Evolutionary conservation across 2,113 vertebrate species (phyloP), one percentile per base, ranked within the genome.

Genomic region (Sylvia atricapilla): DNA sequence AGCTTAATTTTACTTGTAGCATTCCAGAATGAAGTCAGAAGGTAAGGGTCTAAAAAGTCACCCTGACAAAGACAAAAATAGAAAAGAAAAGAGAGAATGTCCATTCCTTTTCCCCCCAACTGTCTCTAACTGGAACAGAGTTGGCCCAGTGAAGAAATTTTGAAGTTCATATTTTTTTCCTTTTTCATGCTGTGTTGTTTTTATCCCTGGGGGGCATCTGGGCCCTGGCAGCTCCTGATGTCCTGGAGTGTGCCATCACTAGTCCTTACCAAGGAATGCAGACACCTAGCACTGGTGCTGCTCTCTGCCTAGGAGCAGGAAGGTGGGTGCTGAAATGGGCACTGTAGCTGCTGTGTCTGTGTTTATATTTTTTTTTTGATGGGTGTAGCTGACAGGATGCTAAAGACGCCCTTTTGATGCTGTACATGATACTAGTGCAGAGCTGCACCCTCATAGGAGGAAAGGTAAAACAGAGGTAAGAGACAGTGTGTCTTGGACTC

Each of bases 21-120:
- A 2, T 91, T 93, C 74, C 72, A 74, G 43, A 82, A n/a, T 64
- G 31, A 73, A 85, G 81, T 95, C 80, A 85, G 52, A 94, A 87
- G 80, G 73, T 92, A 67, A 95, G 39, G 33, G 37, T 86, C 60
- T 62, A 89, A 93, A 59, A 76, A 35, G 55, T 70, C 9, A 16
- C 3, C 0, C 49, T 84, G 70, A 23, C 55, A 87, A 70, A 53
- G 31, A 43, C 13, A 59, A 63, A 81, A 49, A 67, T 56, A 90
- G 64, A 25, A 58, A 37, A 46, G 22, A 53, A n/a, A 37, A 50
- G 47, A 75, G 17, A 16, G 16, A 43, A 8, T 6, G 3, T 78
- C 23, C 0, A 5, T 31, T 83, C 87, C 27, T 84, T 58, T 14
- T 1, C 1, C 5, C 22, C 12, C 21, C 31, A 73, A 0, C 31